phyloP scores from a whole-genome alignment of 2,888 invertebrate genomes.

The Catocala sponsa region DNA sequence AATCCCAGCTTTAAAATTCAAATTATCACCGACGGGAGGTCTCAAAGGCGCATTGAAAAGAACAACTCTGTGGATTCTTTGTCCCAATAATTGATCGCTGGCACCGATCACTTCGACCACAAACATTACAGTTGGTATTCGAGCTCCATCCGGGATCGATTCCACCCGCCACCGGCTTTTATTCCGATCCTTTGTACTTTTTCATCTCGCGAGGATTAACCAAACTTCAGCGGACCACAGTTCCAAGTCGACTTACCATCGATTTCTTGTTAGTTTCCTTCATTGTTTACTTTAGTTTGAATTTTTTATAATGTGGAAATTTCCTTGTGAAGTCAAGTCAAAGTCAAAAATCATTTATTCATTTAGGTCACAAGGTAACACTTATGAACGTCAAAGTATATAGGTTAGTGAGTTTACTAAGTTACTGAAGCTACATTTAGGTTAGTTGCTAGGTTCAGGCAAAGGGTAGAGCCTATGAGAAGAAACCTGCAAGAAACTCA shows the following conservation, averaged over 20 bases:
- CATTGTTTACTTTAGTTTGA: slow-evolving; percentile 57
- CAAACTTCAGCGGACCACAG: slow-evolving; percentile 67
- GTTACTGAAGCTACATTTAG: no score
- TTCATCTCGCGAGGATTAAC: slow-evolving; percentile 83
- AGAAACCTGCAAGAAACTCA: no score
- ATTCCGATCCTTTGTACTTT: slow-evolving; percentile 78
- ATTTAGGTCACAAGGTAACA: no score
- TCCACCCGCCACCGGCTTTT: slow-evolving; percentile 69
- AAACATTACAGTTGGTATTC: slow-evolving; percentile 64
- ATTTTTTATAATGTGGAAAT: slow-evolving; percentile 27
- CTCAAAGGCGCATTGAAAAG: slow-evolving; percentile 1
- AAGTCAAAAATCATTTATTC: no score
- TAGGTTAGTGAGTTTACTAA: no score
- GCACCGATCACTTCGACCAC: slow-evolving; percentile 48
- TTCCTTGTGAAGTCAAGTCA: neutral
- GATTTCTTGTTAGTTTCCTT: slow-evolving; percentile 67
- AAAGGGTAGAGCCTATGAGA: no score
- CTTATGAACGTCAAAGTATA: no score
- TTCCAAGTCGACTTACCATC: slow-evolving; percentile 60
- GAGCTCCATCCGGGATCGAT: slow-evolving; percentile 74
- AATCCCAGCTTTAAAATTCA: slow-evolving; percentile 5
- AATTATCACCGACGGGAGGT: neutral
- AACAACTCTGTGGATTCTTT: slow-evolving; percentile 6
- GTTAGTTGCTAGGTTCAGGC: no score
- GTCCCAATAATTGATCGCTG: slow-evolving; percentile 45